Conservation (phyloP, 2,888 invertebrate genomes). For the Zygogramma bicolorata region DNA sequence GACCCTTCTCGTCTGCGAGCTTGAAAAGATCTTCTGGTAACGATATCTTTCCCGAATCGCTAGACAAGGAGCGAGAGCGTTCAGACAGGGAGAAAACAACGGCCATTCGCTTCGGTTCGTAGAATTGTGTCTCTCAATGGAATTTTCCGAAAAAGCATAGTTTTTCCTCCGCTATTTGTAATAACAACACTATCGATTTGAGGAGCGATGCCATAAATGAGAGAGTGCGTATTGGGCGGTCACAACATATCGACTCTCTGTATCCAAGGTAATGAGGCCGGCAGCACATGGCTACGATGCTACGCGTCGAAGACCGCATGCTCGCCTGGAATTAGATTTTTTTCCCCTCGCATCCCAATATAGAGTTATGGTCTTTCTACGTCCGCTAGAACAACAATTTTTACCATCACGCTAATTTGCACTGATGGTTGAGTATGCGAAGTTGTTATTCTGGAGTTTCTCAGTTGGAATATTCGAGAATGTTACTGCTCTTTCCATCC, state of each 20-base stretch:
- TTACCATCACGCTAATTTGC: no score
- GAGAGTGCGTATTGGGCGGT: slow-evolving; percentile 37
- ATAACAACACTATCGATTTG: slow-evolving; percentile 3
- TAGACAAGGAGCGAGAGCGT: no score
- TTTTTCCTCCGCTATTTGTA: not conserved
- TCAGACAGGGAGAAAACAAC: not conserved
- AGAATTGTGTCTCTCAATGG: not conserved
- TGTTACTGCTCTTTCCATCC: no score
- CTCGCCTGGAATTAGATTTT: not conserved
- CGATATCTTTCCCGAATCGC: no score
- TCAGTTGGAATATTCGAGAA: no score
- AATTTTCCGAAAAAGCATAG: not conserved
- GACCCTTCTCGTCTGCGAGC: no score
- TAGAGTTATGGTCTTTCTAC: no score
- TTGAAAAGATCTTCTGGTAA: no score
- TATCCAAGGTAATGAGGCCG: slow-evolving; percentile 38
- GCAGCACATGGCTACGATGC: not conserved
- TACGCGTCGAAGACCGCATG: not conserved
- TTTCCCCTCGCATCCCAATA: no score
- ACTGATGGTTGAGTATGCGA: no score
- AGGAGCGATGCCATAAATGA: slow-evolving; percentile 20
- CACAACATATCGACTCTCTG: slow-evolving; percentile 39
- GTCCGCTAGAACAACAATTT: no score
- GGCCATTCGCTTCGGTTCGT: not conserved
- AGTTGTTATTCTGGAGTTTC: no score